phyloP scores from a whole-genome alignment of 2,888 invertebrate species.

The Hecatera dysodea region DNA sequence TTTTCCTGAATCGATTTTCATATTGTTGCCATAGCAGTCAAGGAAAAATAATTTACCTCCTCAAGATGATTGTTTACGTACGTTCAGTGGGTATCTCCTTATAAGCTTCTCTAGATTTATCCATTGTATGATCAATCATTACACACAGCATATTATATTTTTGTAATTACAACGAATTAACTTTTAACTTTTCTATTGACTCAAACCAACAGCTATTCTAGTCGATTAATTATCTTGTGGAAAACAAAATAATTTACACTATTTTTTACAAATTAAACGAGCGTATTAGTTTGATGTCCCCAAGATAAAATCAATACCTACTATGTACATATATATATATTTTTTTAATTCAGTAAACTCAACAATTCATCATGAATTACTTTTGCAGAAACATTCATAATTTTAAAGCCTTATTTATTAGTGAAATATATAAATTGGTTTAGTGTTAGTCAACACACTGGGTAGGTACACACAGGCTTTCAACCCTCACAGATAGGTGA shows the following conservation, averaged over 20 bases:
- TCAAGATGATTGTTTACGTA: neutral
- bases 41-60: conserved; percentile 2
- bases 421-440: no score
- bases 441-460: neutral
- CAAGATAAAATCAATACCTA: neutral
- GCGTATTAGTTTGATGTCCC: neutral
- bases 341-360: no score
- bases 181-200: no score
- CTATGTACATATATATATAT: no score
- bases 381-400: no score
- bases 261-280: neutral
- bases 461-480: neutral
- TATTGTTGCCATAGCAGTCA: neutral
- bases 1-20: conserved; percentile 11
- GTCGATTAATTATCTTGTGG: no score
- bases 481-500: neutral
- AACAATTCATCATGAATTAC: no score
- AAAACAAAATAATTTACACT: neutral
- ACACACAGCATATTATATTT: no score
- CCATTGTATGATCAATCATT: neutral
- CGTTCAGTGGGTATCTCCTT: neutral
- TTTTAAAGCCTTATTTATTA: no score
- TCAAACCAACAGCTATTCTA: no score
- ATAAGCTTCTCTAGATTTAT: neutral
- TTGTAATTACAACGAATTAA: no score